phyloP scores from a whole-genome alignment of 2,113 vertebrate genomes.

The Mus musculus region DNA sequence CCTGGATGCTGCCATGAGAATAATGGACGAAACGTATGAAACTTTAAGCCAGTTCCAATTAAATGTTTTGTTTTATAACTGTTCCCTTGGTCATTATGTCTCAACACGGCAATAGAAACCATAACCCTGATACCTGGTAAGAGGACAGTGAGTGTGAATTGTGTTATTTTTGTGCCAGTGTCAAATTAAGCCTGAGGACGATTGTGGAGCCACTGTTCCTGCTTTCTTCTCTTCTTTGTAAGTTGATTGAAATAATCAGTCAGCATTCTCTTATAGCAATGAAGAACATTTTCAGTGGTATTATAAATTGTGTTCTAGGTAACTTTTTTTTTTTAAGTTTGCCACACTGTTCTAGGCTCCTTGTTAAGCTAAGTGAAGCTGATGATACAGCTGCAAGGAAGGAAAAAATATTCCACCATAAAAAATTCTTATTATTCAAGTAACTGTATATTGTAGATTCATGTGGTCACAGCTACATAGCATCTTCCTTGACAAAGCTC shows the following conservation, averaged over 20 bases:
- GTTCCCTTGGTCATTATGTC: too few relatives aligned
- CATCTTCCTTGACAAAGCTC: background rate
- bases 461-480: background rate
- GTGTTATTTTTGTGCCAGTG: background rate
- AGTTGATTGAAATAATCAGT: background rate
- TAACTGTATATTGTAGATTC: background rate
- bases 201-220: background rate
- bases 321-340: background rate
- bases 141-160: background rate
- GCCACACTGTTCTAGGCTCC: accelerated
- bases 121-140: background rate
- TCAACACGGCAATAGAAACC: too few relatives aligned
- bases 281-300: background rate
- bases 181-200: background rate
- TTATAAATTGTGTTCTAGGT: background rate
- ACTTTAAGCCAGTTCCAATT: too few relatives aligned
- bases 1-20: too few relatives aligned
- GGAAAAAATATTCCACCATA: background rate
- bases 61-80: too few relatives aligned
- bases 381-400: background rate
- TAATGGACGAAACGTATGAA: too few relatives aligned
- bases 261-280: background rate
- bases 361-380: background rate
- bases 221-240: background rate
- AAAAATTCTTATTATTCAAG: background rate